Evolutionary conservation across 2,888 invertebrate genomes (phyloP), one percentile per base, ranked within the genome.

Genomic region (Meta bourneti): DNA sequence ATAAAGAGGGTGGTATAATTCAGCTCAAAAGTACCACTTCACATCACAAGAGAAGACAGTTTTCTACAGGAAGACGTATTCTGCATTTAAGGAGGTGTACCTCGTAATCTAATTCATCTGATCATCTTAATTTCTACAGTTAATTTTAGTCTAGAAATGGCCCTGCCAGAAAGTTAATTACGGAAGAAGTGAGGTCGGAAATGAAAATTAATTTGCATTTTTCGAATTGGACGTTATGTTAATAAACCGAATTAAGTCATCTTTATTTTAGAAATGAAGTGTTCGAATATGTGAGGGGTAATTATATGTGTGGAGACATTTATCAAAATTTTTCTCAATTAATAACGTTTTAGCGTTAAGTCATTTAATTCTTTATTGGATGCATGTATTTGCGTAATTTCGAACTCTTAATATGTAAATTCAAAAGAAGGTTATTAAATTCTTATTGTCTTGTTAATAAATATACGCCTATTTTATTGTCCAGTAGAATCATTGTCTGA

Each of bases 201-300:
- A 69, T 51, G 69, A 70, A 81, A 34, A 49, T 61, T 81, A 81
- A 81, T 69, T 84, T 84, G 54, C 84, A 84, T 84, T 84, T 84
- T 84, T 84, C 20, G 6, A 61, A 16, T 61, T 16, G 34, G 61
- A 61, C 61, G 11, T 61, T 61, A 61, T 61, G 61, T 61, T 61
- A 61, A 61, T 16, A 9, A 34, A 34, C 34, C 34, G 4, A 34
- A 34, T 34, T 34, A 34, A 34, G 34, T 1, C 34, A 34, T 34
- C 34, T 34, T 34, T 34, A 34, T 34, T 34, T 34, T 2, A 34
- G 34, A 34, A 34, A 34, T 34, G 34, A 34, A 34, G 34, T 34
- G 4, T 34, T 34, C 34, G 34, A 34, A 34, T 4, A 34, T 2
- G 34, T 34, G 34, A 34, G 34, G 34, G 34, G 4, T 34, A 34